Conservation (phyloP, 2,797 vertebrate genomes). For the Lateolabrax maculatus region DNA sequence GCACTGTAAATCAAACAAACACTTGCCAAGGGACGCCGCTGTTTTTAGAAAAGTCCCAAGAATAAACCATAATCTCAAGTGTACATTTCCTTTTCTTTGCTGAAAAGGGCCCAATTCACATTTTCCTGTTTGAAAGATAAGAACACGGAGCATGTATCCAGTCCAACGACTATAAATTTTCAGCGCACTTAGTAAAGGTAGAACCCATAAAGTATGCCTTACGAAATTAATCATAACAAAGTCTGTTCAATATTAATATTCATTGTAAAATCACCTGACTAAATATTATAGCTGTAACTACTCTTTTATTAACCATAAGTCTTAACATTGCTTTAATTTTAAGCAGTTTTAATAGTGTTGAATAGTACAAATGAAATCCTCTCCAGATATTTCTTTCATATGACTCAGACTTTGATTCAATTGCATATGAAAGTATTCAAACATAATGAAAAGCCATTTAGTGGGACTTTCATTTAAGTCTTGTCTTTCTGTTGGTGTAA, state of each 20-base stretch:
- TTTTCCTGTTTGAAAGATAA: constrained; percentile 79
- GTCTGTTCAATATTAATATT: neutral
- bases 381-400: neutral
- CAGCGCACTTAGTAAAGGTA: constrained; percentile 7
- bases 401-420: neutral
- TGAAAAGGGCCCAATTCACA: constrained; percentile 55
- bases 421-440: neutral
- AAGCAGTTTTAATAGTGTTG: neutral
- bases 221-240: neutral
- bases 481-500: too few relatives aligned
- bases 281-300: neutral
- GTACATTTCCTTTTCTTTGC: constrained; percentile 78
- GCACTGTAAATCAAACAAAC: constrained; percentile 86
- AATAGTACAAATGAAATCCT: neutral
- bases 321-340: neutral
- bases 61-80: constrained; percentile 83
- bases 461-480: too few relatives aligned
- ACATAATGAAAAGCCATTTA: neutral
- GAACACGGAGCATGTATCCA: constrained; percentile 43
- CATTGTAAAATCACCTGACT: neutral
- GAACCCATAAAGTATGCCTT: neutral
- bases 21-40: constrained; percentile 67
- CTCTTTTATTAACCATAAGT: neutral
- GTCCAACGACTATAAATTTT: constrained; percentile 58
- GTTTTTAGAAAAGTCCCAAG: constrained; percentile 70